phyloP scores from a whole-genome alignment of 2,113 vertebrate species.

The Petrocephalus microphthalmus region DNA sequence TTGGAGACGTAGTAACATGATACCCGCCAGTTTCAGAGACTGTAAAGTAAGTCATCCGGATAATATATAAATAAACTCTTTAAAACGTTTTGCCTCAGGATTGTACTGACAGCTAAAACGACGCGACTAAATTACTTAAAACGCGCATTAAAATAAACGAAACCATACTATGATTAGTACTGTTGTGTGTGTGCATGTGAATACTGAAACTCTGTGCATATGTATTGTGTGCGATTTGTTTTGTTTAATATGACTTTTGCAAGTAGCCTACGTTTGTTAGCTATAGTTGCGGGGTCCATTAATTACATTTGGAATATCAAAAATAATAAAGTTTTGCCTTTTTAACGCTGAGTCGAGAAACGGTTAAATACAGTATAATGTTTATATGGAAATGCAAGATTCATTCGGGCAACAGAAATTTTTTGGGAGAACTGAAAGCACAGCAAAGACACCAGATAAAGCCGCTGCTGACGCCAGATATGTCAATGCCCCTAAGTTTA shows the following conservation, averaged over 20 bases:
- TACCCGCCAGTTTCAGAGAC: constrained; percentile 50
- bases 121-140: neutral
- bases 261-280: neutral
- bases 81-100: neutral
- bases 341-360: neutral
- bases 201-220: neutral
- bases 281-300: neutral
- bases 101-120: neutral
- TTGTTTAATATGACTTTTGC: neutral
- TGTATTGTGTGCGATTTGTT: neutral
- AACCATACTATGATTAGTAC: neutral
- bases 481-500: neutral
- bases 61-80: neutral
- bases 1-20: constrained; percentile 35
- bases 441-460: neutral
- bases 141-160: neutral
- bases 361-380: neutral
- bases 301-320: neutral
- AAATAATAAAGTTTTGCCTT: neutral
- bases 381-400: neutral
- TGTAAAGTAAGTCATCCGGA: constrained; percentile 50
- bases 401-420: neutral
- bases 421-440: neutral
- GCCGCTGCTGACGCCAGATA: neutral
- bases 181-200: neutral